Base-by-base conservation (phyloP, 2,888 invertebrate species). In the Spisula subtruncata region DNA sequence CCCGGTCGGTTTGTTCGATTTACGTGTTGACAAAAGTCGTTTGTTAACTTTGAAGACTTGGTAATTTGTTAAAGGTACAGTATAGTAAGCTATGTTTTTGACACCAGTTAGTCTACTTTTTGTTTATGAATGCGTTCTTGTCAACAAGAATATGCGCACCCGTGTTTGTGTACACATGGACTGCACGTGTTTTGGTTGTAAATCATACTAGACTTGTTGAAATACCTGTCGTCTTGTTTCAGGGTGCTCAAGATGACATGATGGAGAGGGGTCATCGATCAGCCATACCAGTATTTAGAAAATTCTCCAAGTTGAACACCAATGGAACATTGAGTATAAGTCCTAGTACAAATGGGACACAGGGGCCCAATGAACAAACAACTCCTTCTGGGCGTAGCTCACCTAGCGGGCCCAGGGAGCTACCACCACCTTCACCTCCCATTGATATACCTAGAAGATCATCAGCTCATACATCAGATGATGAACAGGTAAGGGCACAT, bases 271-370 rank as follows among this genome's bases (percentile, higher is more conserved):
- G 12, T 29, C 87, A 81, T 54, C 83, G 83, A 51, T 87, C 87
- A 71, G 87, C 83, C n/a, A 87, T 87, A 60, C 87, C 87, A 18
- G 83, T 87, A 75, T 87, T 83, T 79, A 82, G 48, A 79, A 54
- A 79, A 48, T 35, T 79, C 32, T 56, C 83, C 20, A 60, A 32
- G 79, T 32, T 16, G 29, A 71, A 32, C 54, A 56, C 48, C 0
- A 75, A 75, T 75, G 75, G 75, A 16, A 16, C 75, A 75, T 75
- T 75, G 35, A 35, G 16, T n/a, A n/a, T n/a, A n/a, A n/a, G n/a
- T n/a, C n/a, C n/a, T n/a, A n/a, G n/a, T 75, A 32, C 25, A 75
- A 75, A 75, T 75, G 75, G 75, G 20, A 0, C 75, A 16, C 75
- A 32, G 35, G 75, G 32, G 35, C 1, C 35, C 35, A 75, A 75